A percentile compares a stretch with the other conserved stretches of the same genome.
Conservation (phyloP, 2,888 invertebrate species). For the Hipparchia semele region DNA sequence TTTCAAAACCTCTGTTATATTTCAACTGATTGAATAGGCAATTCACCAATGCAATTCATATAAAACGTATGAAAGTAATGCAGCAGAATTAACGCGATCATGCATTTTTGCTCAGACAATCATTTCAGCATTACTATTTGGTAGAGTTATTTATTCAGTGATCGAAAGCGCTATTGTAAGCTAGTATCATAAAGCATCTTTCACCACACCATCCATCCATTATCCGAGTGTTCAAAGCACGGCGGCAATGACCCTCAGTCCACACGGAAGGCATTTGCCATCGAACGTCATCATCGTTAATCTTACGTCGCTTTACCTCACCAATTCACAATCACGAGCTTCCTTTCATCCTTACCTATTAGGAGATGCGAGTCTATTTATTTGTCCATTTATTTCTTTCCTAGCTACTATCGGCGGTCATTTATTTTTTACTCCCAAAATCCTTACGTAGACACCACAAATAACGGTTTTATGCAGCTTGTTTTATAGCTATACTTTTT, state of each 20-base stretch:
- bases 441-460: too few relatives aligned
- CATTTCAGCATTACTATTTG: not conserved
- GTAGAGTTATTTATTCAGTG: conserved; percentile 2
- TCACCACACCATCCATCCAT: conserved; percentile 14
- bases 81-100: too few relatives aligned
- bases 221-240: conserved; percentile 36
- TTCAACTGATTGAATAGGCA: too few relatives aligned
- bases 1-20: too few relatives aligned
- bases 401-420: not conserved
- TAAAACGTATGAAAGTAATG: too few relatives aligned
- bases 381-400: conserved; percentile 1
- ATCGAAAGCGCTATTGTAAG: conserved; percentile 11
- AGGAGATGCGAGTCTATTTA: not conserved
- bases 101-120: too few relatives aligned
- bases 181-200: conserved; percentile 12
- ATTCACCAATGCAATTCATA: too few relatives aligned
- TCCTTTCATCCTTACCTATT: conserved; percentile 20
- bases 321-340: conserved; percentile 20
- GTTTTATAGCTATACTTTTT: too few relatives aligned
- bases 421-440: not conserved
- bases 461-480: too few relatives aligned
- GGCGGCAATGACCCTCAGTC: conserved; percentile 46
- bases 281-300: conserved; percentile 46
- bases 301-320: conserved; percentile 40
- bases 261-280: conserved; percentile 43